Evolutionary conservation across 2,888 invertebrate genomes (phyloP).

Genomic region (Sarcophaga subvicina): DNA sequence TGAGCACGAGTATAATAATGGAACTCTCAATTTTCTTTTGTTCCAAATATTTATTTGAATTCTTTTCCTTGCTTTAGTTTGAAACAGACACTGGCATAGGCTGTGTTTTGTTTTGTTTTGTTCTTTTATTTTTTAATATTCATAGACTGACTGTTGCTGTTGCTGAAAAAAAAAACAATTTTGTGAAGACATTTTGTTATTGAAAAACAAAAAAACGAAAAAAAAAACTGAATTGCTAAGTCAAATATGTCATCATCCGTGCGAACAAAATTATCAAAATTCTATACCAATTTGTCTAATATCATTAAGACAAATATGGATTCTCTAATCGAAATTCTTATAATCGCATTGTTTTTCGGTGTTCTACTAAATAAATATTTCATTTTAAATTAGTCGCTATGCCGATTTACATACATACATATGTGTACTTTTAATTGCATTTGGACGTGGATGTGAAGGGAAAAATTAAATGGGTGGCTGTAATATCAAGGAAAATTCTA

Average conservation of each 20-base stretch:
- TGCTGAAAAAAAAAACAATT: no score
- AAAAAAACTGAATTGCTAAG: background rate
- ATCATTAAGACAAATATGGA: conserved; percentile 77
- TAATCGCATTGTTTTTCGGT: conserved; percentile 77
- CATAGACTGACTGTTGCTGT: background rate
- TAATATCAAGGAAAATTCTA: conserved; percentile 1
- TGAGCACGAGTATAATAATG: no score
- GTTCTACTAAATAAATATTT: conserved; percentile 76
- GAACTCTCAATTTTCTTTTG: background rate
- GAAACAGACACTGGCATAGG: background rate
- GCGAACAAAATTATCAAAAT: conserved; percentile 70
- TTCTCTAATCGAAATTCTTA: conserved; percentile 77
- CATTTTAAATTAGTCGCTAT: conserved; percentile 65
- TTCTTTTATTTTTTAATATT: background rate
- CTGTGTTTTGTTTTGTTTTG: background rate
- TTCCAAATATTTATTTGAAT: background rate
- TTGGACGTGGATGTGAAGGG: background rate
- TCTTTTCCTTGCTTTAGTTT: background rate
- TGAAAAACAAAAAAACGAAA: background rate
- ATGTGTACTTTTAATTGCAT: background rate
- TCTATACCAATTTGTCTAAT: conserved; percentile 74
- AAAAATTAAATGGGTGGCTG: conserved; percentile 12
- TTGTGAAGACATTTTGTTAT: background rate
- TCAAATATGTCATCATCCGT: conserved; percentile 72
- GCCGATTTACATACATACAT: background rate